Evolutionary conservation across 2,797 vertebrate genomes (phyloP).

Genomic region (Pygocentrus nattereri): DNA sequence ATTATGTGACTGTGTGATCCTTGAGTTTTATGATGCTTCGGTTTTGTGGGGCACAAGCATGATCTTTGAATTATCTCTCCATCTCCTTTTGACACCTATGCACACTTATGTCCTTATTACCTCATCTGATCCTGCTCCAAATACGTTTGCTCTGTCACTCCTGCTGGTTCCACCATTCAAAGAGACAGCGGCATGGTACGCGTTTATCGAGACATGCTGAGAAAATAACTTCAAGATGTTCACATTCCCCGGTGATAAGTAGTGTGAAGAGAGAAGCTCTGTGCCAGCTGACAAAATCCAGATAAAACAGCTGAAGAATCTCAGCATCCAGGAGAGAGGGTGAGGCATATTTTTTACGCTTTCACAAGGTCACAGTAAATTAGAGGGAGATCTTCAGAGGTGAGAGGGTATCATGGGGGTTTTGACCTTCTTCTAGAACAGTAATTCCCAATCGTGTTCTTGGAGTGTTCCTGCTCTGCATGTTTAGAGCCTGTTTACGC

Average conservation of each 20-base stretch:
- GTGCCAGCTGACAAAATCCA: slow-evolving; percentile 38
- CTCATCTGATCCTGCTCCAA: slow-evolving; percentile 14
- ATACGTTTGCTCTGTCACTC: not conserved
- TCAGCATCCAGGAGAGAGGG: slow-evolving; percentile 15
- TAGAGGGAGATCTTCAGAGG: slow-evolving; percentile 41
- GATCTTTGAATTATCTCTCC: not conserved
- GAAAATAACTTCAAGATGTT: slow-evolving; percentile 54
- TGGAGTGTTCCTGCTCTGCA: not conserved
- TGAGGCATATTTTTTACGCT: slow-evolving; percentile 32
- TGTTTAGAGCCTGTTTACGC: not conserved
- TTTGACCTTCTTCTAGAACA: slow-evolving; percentile 3
- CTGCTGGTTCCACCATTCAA: slow-evolving; percentile 9
- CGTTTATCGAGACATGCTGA: slow-evolving; percentile 25
- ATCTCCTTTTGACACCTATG: slow-evolving; percentile 20
- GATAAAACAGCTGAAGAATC: slow-evolving; percentile 39
- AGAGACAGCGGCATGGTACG: slow-evolving; percentile 2
- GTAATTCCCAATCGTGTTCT: not conserved
- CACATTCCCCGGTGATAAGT: slow-evolving; percentile 28
- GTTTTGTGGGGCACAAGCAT: not conserved
- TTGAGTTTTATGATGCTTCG: not conserved
- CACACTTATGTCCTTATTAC: slow-evolving; percentile 6
- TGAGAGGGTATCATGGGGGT: slow-evolving; percentile 36
- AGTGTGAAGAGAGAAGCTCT: slow-evolving; percentile 24
- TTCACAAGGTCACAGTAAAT: slow-evolving; percentile 59
- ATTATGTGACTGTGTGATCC: not conserved